phyloP scores from a whole-genome alignment of 2,888 invertebrate species.

The Helicoverpa assulta region DNA sequence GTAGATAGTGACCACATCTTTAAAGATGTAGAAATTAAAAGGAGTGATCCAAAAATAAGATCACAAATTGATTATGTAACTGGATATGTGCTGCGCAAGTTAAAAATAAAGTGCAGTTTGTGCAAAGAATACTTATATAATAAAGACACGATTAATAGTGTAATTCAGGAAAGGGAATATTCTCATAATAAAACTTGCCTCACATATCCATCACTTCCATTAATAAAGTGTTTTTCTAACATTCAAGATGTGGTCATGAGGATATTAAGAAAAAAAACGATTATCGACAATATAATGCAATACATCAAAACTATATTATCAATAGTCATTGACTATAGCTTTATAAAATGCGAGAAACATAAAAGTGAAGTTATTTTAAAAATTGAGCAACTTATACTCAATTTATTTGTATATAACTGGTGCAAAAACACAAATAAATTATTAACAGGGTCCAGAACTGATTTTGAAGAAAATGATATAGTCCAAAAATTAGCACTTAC shows the following conservation, averaged over 20 bases:
- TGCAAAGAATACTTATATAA: neutral
- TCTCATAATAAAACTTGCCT: constrained; percentile 6
- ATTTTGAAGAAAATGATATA: constrained; percentile 1
- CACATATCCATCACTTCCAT: neutral
- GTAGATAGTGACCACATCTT: neutral
- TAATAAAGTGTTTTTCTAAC: no score
- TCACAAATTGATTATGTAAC: neutral
- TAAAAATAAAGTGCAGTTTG: constrained; percentile 8
- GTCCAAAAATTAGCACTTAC: no score
- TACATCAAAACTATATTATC: constrained; percentile 9
- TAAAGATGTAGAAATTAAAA: constrained; percentile 7
- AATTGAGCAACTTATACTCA: neutral
- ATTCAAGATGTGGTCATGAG: no score
- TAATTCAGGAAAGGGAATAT: constrained; percentile 6
- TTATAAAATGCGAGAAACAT: neutral
- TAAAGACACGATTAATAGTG: neutral
- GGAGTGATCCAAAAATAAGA: constrained; percentile 12
- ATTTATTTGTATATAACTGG: constrained; percentile 6
- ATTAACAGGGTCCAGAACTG: constrained; percentile 7
- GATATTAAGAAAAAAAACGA: neutral
- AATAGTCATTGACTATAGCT: constrained; percentile 2
- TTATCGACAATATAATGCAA: constrained; percentile 1
- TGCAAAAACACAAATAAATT: constrained; percentile 13
- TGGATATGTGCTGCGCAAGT: neutral
- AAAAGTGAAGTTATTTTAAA: constrained; percentile 5